phyloP scores from a whole-genome alignment of 2,888 invertebrate species.

The Macropis europaea region DNA sequence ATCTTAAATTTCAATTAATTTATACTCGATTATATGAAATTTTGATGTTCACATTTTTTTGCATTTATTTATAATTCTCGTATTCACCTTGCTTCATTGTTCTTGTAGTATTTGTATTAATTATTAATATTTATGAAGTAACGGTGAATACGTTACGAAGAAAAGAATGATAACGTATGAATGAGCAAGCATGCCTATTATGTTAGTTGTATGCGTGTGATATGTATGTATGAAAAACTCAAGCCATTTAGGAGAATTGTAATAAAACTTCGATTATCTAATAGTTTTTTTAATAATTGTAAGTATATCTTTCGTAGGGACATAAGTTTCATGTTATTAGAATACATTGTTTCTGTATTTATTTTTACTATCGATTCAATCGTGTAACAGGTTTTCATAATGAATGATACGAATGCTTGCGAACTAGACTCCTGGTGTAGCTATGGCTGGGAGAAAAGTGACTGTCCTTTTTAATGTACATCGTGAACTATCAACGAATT shows the following conservation, averaged over 20 bases:
- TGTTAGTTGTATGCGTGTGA: slow-evolving; percentile 43
- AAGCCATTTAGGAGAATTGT: slow-evolving; percentile 59
- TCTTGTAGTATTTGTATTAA: slow-evolving; percentile 54
- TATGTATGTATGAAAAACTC: slow-evolving; percentile 58
- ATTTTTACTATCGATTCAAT: slow-evolving; percentile 55
- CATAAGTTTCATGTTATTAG: slow-evolving; percentile 44
- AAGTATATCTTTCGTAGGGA: slow-evolving; percentile 48
- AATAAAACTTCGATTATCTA: slow-evolving; percentile 53
- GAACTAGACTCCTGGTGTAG: slow-evolving; percentile 39
- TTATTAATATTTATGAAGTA: slow-evolving; percentile 45
- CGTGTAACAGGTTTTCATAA: slow-evolving; percentile 45
- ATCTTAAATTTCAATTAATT: slow-evolving; percentile 34
- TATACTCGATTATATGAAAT: slow-evolving; percentile 24
- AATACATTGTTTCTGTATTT: slow-evolving; percentile 57
- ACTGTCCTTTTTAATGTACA: slow-evolving; percentile 49
- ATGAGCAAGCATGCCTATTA: slow-evolving; percentile 27
- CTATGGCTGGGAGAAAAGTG: slow-evolving; percentile 31
- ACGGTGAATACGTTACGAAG: slow-evolving; percentile 21
- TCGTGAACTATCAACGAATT: slow-evolving; percentile 63
- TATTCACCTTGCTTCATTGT: slow-evolving; percentile 44
- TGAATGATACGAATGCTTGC: slow-evolving; percentile 42
- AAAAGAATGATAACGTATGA: slow-evolving; percentile 24
- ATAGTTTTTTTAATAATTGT: slow-evolving; percentile 50
- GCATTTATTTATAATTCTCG: slow-evolving; percentile 61
- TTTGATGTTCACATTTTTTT: slow-evolving; percentile 30